Evolutionary conservation across 64 coral and sea anemone genomes (phyloP).

Genomic region (Astreopora myriophthalma): DNA sequence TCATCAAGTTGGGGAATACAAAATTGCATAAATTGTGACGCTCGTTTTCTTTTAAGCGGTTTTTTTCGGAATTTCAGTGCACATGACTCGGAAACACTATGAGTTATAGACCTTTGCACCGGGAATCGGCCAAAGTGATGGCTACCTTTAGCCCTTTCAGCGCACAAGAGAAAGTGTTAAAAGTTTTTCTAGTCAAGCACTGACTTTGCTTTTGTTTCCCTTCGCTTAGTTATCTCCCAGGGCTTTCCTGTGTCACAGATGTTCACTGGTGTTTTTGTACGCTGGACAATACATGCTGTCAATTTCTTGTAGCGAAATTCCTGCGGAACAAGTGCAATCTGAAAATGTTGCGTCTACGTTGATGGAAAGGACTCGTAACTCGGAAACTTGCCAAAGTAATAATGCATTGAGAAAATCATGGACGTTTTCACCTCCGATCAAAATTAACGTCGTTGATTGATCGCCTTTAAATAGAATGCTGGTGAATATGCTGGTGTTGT

Average conservation of each 20-base stretch:
- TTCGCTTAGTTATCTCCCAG: slow-evolving; percentile 27
- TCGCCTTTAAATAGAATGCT: too few relatives aligned
- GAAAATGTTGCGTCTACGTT: neutral
- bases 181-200: neutral
- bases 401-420: neutral
- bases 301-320: slow-evolving; percentile 38
- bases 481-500: neutral
- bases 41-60: too few relatives aligned
- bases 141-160: too few relatives aligned
- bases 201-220: neutral
- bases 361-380: neutral
- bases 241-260: slow-evolving; percentile 6
- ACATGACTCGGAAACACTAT: too few relatives aligned
- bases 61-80: too few relatives aligned
- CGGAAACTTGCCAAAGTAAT: neutral
- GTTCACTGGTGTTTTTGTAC: slow-evolving; percentile 66
- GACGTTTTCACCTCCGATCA: slow-evolving; percentile 65
- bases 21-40: too few relatives aligned
- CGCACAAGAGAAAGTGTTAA: too few relatives aligned
- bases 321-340: neutral
- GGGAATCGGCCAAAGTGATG: too few relatives aligned
- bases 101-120: too few relatives aligned
- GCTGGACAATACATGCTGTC: slow-evolving; percentile 48
- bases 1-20: too few relatives aligned
- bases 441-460: slow-evolving; percentile 15